These are phyloP conservation scores for Dorcus parallelipipedus DNA, from an alignment of 2,888 invertebrate genomes.

Conservation along the genomic window DNA sequence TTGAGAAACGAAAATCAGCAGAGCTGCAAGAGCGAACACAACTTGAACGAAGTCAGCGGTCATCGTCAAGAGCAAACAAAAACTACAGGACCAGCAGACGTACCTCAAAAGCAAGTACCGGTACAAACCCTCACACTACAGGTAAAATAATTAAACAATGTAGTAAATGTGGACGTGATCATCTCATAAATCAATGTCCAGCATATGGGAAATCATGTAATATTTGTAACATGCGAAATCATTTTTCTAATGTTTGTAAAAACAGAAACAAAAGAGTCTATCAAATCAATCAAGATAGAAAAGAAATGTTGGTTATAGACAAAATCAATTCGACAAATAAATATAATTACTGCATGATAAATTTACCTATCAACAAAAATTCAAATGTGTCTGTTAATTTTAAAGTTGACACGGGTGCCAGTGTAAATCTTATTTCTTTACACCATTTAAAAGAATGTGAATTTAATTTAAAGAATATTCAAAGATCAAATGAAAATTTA, in stretches of 20 bases:
- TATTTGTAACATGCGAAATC: slow-evolving; percentile 3
- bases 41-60: slow-evolving; percentile 30
- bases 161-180: slow-evolving; percentile 7
- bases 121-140: slow-evolving; percentile 1
- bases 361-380: slow-evolving; percentile 17
- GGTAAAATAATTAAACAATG: slow-evolving; percentile 11
- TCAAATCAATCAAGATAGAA: too few species aligned
- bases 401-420: slow-evolving; percentile 17
- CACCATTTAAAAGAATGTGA: slow-evolving; percentile 2
- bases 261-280: not conserved
- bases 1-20: not conserved
- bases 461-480: slow-evolving; percentile 11
- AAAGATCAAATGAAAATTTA: slow-evolving; percentile 15
- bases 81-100: too few species aligned
- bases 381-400: slow-evolving; percentile 8
- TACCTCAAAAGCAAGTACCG: too few species aligned
- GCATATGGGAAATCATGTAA: slow-evolving; percentile 5
- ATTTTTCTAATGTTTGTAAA: slow-evolving; percentile 6
- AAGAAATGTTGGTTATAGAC: not conserved
- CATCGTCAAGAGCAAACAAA: not conserved
- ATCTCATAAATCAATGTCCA: slow-evolving; percentile 3
- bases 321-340: not conserved
- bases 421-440: slow-evolving; percentile 19
- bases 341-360: slow-evolving; percentile 7
- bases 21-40: not conserved